Evolutionary conservation across 1,140 invertebrate species (phyloP), one percentile per base, ranked within the genome.

Genomic region (Megathymus violae): DNA sequence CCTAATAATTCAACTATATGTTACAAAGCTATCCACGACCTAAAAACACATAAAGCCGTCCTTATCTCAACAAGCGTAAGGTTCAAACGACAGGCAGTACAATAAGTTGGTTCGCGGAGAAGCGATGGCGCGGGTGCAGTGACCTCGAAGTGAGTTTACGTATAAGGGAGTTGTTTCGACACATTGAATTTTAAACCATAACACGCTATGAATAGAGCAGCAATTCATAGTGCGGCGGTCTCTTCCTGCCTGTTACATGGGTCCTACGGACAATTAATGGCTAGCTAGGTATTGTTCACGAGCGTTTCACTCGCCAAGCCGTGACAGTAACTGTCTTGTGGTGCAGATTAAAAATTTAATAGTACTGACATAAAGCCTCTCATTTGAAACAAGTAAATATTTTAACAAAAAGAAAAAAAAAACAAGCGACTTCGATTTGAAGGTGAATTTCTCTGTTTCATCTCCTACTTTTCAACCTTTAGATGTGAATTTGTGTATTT

Each of bases 111-210:
- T 74, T 56, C 17, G 59, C 62, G 10, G 27, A 31, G 15, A 62
- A 51, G 59, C 64, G 59, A 70, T 56, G 64, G 46, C 62, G 61
- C 54, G 68, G 62, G 76, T 66, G 43, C 72, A 69, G 58, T 71
- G 72, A 81, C 71, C 78, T 74, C 72, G 9, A 59, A 51, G 52
- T 67, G 54, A 68, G 75, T 73, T 76, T 63, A 71, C 74, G 50
- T 78, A 74, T 71, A 78, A 73, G 73, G 71, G 46, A 58, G 70
- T 36, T 72, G 66, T 48, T 65, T 38, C 10, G n/a, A 27, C 13
- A 6, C 40, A 44, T 2, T 11, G 38, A 17, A 31, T 43, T 56
- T 7, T 43, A 44, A 16, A 11, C 52, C 19, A 7, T 56, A 44
- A 11, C 0, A 0, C 10, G 0, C 16, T 2, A 17, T 17, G 1